Percentiles rank a stretch among this genome's conserved stretches.
Evolutionary conservation across 2,888 invertebrate species (phyloP).

Genomic region (Drosophila kanekoi): DNA sequence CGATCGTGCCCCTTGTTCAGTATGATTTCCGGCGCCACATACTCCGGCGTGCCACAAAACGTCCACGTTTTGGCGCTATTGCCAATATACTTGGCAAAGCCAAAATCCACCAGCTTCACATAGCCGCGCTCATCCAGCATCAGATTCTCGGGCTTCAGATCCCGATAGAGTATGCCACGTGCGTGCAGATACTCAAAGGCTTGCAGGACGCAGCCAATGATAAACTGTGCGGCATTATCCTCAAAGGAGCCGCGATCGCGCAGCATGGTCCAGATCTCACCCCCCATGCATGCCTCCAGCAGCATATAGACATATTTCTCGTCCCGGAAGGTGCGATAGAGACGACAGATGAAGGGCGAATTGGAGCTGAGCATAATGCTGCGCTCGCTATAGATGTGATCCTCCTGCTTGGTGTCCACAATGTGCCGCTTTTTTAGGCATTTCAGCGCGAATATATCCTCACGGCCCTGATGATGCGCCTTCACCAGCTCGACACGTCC

Average conservation of each 20-base stretch:
- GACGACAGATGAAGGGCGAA: slow-evolving; percentile 87
- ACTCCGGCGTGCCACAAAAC: slow-evolving; percentile 98
- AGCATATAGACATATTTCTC: slow-evolving; percentile 96
- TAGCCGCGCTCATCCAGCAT: slow-evolving; percentile 94
- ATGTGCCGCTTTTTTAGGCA: slow-evolving; percentile 95
- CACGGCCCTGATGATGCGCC: slow-evolving; percentile 86
- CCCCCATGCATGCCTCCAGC: slow-evolving; percentile 97
- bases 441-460: slow-evolving; percentile 91
- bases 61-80: slow-evolving; percentile 95
- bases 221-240: slow-evolving; percentile 93
- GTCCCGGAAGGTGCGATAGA: slow-evolving; percentile 96
- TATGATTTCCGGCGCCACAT: slow-evolving; percentile 96
- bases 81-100: slow-evolving; percentile 95
- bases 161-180: slow-evolving; percentile 93
- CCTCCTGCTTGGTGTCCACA: slow-evolving; percentile 94
- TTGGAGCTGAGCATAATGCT: slow-evolving; percentile 91
- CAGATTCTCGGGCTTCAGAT: slow-evolving; percentile 97
- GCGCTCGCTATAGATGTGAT: slow-evolving; percentile 95
- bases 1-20: slow-evolving; percentile 91
- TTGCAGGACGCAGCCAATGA: slow-evolving; percentile 96
- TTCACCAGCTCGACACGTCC: slow-evolving; percentile 94
- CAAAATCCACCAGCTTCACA: slow-evolving; percentile 97
- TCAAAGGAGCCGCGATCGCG: slow-evolving; percentile 94
- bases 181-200: slow-evolving; percentile 96
- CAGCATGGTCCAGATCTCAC: slow-evolving; percentile 97